Evolutionary conservation across 2,888 invertebrate genomes (phyloP).

Genomic region (Acronicta psi): DNA sequence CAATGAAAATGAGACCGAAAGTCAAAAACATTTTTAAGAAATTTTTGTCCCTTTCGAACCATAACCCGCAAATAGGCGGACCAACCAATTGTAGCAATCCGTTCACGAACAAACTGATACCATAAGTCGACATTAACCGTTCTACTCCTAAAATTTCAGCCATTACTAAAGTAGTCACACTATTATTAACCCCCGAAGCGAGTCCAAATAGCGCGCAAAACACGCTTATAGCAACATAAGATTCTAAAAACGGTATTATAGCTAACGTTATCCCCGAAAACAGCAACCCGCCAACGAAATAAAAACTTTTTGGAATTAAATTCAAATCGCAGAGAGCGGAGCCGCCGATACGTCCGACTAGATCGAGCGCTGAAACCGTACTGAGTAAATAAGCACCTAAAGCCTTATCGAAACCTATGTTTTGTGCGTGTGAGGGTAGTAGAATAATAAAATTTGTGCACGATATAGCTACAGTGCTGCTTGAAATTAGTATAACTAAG

Average conservation of each 20-base stretch:
- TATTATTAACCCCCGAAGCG: slow-evolving; percentile 95
- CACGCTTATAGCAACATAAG: slow-evolving; percentile 90
- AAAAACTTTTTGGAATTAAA: slow-evolving; percentile 93
- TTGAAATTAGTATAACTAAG: slow-evolving; percentile 94
- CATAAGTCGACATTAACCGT: slow-evolving; percentile 94
- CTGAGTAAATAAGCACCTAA: slow-evolving; percentile 93
- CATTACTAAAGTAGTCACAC: slow-evolving; percentile 96
- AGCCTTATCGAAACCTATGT: slow-evolving; percentile 92
- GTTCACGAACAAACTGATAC: slow-evolving; percentile 95
- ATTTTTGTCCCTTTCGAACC: slow-evolving; percentile 90
- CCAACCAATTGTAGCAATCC: slow-evolving; percentile 94
- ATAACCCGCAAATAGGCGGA: slow-evolving; percentile 93
- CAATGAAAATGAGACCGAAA: slow-evolving; percentile 92
- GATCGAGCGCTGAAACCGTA: slow-evolving; percentile 94
- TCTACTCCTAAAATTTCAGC: slow-evolving; percentile 96
- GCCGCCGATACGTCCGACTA: slow-evolving; percentile 95
- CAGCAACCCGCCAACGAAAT: slow-evolving; percentile 94
- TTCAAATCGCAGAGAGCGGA: slow-evolving; percentile 94
- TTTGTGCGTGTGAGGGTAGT: slow-evolving; percentile 93
- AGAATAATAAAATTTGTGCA: slow-evolving; percentile 96
- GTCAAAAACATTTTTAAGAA: slow-evolving; percentile 93
- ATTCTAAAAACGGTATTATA: slow-evolving; percentile 91
- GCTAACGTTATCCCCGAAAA: slow-evolving; percentile 93
- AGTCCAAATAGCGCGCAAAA: slow-evolving; percentile 94
- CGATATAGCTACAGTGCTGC: slow-evolving; percentile 95